Conservation (phyloP, 1,140 invertebrate species). For the Pygmarrhopalites habei region DNA sequence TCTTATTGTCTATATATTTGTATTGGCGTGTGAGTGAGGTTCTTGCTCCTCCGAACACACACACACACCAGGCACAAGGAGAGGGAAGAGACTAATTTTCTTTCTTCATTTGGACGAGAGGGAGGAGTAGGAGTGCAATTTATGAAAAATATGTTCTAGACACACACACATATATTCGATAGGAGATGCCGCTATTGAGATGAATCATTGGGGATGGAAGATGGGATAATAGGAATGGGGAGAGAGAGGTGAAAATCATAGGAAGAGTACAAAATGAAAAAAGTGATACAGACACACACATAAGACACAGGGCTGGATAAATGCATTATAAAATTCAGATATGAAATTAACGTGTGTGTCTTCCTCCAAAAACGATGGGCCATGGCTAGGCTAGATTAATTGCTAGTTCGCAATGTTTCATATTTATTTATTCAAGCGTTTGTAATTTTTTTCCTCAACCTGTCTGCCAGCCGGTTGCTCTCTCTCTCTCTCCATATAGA, state of each 20-base stretch:
- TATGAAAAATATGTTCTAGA: not conserved
- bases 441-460: constrained; percentile 1
- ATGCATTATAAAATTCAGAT: too few species aligned
- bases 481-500: not conserved
- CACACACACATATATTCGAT: not conserved
- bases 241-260: not conserved
- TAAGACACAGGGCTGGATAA: too few species aligned
- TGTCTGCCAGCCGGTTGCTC: too few species aligned
- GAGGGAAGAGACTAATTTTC: too few species aligned
- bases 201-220: too few species aligned
- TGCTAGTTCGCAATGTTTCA: constrained; percentile 13
- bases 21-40: too few species aligned
- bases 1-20: too few species aligned
- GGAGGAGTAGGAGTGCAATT: constrained; percentile 9
- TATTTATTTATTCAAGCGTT: constrained; percentile 16
- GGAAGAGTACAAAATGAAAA: too few species aligned
- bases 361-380: not conserved
- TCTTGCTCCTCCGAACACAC: too few species aligned
- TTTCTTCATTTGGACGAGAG: constrained; percentile 6
- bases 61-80: too few species aligned
- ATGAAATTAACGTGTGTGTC: too few species aligned
- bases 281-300: too few species aligned
- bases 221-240: constrained; percentile 6
- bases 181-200: not conserved
- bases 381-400: constrained; percentile 15